phyloP scores from a whole-genome alignment of 1,140 invertebrate genomes.

The Bombyx mandarina region DNA sequence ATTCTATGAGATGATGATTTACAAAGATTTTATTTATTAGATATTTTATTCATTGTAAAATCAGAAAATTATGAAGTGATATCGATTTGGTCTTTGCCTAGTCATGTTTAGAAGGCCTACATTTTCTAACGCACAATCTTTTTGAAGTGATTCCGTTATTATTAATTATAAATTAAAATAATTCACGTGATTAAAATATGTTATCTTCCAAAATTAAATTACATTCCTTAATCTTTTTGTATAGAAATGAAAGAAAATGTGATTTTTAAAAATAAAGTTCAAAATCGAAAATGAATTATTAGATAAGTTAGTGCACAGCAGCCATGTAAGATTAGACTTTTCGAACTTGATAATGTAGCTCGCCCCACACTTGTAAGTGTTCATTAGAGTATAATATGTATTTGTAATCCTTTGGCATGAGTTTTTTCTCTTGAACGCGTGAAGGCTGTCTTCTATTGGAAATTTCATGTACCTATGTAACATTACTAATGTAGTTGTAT shows the following conservation, averaged over 20 bases:
- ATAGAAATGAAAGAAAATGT: conserved; percentile 23
- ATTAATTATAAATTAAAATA: too few relatives aligned
- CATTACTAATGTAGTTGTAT: conserved; percentile 45
- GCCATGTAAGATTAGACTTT: conserved; percentile 54
- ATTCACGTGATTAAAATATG: conserved; percentile 6
- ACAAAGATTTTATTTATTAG: conserved; percentile 9
- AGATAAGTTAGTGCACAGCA: conserved; percentile 29
- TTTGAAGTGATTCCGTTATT: conserved; percentile 9
- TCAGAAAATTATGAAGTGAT: conserved; percentile 5
- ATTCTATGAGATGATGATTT: not conserved
- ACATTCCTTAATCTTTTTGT: conserved; percentile 39
- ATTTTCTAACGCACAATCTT: conserved; percentile 44
- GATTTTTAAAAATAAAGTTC: conserved; percentile 60
- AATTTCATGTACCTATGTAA: conserved; percentile 42
- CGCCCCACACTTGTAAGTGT: conserved; percentile 63
- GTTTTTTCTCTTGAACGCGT: conserved; percentile 46
- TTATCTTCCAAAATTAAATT: conserved; percentile 58
- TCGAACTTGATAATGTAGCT: conserved; percentile 38
- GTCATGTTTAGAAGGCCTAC: conserved; percentile 62
- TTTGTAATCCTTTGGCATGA: conserved; percentile 57
- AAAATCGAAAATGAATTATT: conserved; percentile 38
- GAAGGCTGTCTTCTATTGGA: conserved; percentile 58
- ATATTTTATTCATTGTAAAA: conserved; percentile 13
- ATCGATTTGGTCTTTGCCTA: conserved; percentile 53
- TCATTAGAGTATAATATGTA: conserved; percentile 63